Conservation (phyloP, 2,888 invertebrate species). For the Xestobium rufovillosum region DNA sequence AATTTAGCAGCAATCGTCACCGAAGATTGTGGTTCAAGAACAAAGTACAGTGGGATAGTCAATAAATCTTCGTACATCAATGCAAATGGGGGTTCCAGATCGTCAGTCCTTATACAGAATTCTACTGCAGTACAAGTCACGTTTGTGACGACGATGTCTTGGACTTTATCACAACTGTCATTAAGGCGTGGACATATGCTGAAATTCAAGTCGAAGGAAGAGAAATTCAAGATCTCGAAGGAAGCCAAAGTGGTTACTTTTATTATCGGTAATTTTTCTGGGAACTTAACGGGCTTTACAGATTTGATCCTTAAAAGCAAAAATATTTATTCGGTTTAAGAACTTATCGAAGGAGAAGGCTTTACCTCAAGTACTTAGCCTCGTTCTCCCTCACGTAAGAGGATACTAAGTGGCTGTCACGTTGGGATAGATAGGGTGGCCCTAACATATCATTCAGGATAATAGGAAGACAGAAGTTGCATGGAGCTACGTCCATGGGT, state of each 20-base stretch:
- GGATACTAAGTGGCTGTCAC: too few relatives aligned
- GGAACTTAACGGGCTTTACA: conserved; percentile 22
- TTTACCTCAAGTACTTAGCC: too few relatives aligned
- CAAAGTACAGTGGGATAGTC: too few relatives aligned
- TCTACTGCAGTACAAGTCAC: too few relatives aligned
- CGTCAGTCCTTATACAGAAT: conserved; percentile 32
- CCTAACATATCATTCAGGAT: conserved; percentile 53
- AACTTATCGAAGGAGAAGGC: too few relatives aligned
- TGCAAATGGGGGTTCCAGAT: conserved; percentile 30
- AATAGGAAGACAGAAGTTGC: conserved; percentile 52
- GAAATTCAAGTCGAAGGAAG: conserved; percentile 16
- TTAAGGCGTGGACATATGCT: too few relatives aligned
- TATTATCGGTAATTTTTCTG: conserved; percentile 19
- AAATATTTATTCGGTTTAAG: too few relatives aligned
- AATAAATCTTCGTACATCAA: too few relatives aligned
- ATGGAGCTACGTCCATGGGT: conserved; percentile 44
- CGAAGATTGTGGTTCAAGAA: conserved; percentile 26
- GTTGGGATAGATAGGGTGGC: conserved; percentile 43
- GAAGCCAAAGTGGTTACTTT: conserved; percentile 19
- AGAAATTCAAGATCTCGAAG: conserved; percentile 13
- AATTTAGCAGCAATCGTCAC: conserved; percentile 30
- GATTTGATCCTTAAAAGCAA: conserved; percentile 15
- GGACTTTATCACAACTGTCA: too few relatives aligned
- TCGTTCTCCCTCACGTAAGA: too few relatives aligned
- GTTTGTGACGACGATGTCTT: too few relatives aligned